Conservation (phyloP, 1,140 invertebrate species). For the Drosophila subobscura region DNA sequence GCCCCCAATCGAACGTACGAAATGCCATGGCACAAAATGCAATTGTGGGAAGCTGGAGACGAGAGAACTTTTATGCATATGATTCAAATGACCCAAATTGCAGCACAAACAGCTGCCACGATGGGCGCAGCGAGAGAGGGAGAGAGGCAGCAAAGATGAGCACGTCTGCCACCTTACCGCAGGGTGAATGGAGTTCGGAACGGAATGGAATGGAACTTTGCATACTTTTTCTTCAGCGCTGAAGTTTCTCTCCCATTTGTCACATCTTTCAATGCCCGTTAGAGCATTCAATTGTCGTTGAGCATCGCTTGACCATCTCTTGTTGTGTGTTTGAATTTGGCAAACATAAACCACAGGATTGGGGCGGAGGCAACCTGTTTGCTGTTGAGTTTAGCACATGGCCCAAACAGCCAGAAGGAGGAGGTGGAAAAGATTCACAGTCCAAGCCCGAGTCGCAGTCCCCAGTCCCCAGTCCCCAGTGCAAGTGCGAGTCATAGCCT, state of each 20-base stretch:
- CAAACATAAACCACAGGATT: slow-evolving; percentile 69
- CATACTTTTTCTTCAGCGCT: no score
- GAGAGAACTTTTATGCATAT: slow-evolving; percentile 74
- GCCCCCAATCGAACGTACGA: slow-evolving; percentile 8
- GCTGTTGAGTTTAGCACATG: slow-evolving; percentile 77
- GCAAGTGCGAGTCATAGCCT: slow-evolving; percentile 35
- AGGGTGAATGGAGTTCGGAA: background rate
- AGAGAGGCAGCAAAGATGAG: slow-evolving; percentile 19
- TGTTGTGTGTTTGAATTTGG: slow-evolving; percentile 76
- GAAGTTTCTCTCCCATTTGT: no score
- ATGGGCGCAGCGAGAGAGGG: slow-evolving; percentile 9
- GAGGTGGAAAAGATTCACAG: background rate
- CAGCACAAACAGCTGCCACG: slow-evolving; percentile 65
- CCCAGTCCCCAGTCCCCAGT: slow-evolving; percentile 3
- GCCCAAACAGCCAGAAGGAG: slow-evolving; percentile 38
- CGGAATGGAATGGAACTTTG: no score
- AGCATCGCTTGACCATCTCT: slow-evolving; percentile 15
- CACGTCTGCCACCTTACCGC: slow-evolving; percentile 20
- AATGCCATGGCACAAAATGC: slow-evolving; percentile 46
- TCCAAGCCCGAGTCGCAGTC: slow-evolving; percentile 18
- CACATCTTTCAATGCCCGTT: background rate
- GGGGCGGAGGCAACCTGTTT: slow-evolving; percentile 65
- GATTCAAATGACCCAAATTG: slow-evolving; percentile 79
- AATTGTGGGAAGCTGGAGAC: slow-evolving; percentile 57
- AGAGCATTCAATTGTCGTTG: slow-evolving; percentile 17